Percentiles rank a stretch among this genome's conserved stretches.
These are phyloP conservation scores for Amblyteles armatorius DNA, from an alignment of 2,888 invertebrate genomes.

Conservation along the genomic window DNA sequence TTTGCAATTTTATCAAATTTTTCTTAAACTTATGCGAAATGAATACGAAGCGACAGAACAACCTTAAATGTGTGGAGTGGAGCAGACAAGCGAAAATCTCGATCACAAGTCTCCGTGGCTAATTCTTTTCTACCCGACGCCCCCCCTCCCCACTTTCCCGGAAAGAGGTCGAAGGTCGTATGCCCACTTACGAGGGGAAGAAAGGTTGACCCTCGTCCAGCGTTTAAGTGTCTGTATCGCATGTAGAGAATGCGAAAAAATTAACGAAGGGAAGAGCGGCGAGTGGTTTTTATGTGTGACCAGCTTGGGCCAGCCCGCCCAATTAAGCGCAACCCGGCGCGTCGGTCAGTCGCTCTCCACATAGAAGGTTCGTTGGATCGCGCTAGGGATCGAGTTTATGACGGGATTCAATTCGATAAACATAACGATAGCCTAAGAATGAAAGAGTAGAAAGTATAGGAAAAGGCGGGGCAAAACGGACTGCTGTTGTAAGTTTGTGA, in stretches of 20 bases:
- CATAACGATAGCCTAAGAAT: neutral
- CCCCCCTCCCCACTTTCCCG: neutral
- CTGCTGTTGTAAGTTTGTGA: no score
- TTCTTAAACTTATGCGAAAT: no score
- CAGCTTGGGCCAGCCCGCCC: neutral
- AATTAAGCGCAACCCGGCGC: constrained; percentile 48
- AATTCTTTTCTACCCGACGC: neutral
- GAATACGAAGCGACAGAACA: no score
- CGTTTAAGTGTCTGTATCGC: neutral
- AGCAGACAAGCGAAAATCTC: neutral
- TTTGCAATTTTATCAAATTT: no score
- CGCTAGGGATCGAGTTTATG: constrained; percentile 72
- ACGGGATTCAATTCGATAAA: constrained; percentile 58
- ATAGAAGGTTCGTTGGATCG: constrained; percentile 38
- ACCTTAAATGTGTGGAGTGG: neutral
- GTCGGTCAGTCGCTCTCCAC: neutral
- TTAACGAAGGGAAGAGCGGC: constrained; percentile 60
- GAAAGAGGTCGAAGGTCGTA: constrained; percentile 1
- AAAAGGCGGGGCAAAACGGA: no score
- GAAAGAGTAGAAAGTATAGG: neutral
- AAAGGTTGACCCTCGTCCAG: neutral
- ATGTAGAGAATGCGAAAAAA: constrained; percentile 11
- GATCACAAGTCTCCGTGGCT: neutral
- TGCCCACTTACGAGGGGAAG: neutral
- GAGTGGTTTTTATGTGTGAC: constrained; percentile 39